These are phyloP conservation scores for Periophthalmodon schlosseri DNA, from an alignment of 2,113 vertebrate species.

Conservation along the genomic window DNA sequence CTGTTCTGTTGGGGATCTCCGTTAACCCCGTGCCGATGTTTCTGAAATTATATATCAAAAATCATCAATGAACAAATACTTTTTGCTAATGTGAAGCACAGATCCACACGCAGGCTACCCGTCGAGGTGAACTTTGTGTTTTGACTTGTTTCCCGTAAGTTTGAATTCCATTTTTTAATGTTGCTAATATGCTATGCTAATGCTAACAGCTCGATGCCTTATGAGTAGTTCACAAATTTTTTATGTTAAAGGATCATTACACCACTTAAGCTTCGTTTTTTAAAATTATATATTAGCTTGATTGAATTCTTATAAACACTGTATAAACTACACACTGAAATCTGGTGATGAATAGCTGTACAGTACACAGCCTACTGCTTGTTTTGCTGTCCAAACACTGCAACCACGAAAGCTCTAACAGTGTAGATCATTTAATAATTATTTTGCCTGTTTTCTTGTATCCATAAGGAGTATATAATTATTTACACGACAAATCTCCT, in stretches of 20 bases:
- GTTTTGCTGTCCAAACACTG: too few relatives aligned
- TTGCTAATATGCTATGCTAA: conserved; percentile 46
- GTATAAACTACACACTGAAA: too few relatives aligned
- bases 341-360: too few relatives aligned
- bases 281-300: too few relatives aligned
- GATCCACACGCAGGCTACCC: background rate
- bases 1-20: background rate
- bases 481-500: too few relatives aligned
- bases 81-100: background rate
- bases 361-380: too few relatives aligned
- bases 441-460: too few relatives aligned
- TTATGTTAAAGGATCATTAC: background rate
- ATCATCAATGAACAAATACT: background rate
- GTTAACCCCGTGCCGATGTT: background rate
- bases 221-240: background rate
- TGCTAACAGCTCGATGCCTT: conserved; percentile 4
- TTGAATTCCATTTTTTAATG: background rate
- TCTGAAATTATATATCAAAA: background rate
- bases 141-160: conserved; percentile 28
- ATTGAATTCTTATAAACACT: too few relatives aligned
- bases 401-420: too few relatives aligned
- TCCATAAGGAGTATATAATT: too few relatives aligned
- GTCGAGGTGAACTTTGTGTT: background rate
- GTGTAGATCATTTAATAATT: too few relatives aligned
- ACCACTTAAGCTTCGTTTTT: too few relatives aligned